Conservation (phyloP, 2,888 invertebrate genomes). For the Bibio marci region DNA sequence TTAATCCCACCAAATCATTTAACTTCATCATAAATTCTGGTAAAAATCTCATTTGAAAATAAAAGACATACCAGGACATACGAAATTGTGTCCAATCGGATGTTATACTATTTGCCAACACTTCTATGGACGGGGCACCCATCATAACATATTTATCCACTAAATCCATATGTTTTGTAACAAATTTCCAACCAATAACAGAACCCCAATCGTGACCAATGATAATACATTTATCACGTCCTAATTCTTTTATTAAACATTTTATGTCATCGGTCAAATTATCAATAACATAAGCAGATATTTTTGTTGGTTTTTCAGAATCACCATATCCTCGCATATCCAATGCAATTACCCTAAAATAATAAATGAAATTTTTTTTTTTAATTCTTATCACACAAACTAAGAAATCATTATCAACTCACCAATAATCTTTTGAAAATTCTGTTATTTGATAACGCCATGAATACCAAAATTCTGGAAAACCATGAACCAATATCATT, state of each 20-base stretch:
- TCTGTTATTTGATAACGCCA: slow-evolving; percentile 53
- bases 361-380: neutral
- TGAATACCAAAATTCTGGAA: slow-evolving; percentile 63
- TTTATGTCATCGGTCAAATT: slow-evolving; percentile 39
- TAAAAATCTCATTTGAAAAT: slow-evolving; percentile 35
- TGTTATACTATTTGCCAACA: slow-evolving; percentile 29
- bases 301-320: slow-evolving; percentile 41
- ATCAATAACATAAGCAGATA: slow-evolving; percentile 32
- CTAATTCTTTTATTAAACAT: slow-evolving; percentile 38
- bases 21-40: slow-evolving; percentile 35
- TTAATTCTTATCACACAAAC: too few relatives aligned
- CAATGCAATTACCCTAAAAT: slow-evolving; percentile 42
- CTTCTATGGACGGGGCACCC: slow-evolving; percentile 33
- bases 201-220: slow-evolving; percentile 57
- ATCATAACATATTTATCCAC: slow-evolving; percentile 36
- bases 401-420: too few relatives aligned
- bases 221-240: slow-evolving; percentile 35
- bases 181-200: slow-evolving; percentile 35
- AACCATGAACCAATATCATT: slow-evolving; percentile 55
- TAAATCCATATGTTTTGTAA: slow-evolving; percentile 35
- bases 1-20: slow-evolving; percentile 29
- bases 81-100: slow-evolving; percentile 27
- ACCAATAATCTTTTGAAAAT: slow-evolving; percentile 45
- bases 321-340: slow-evolving; percentile 55
- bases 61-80: slow-evolving; percentile 38